Percentiles rank a stretch among this genome's conserved stretches.
Evolutionary conservation across 2,888 invertebrate genomes (phyloP).

Genomic region (Harpalus rubripes): DNA sequence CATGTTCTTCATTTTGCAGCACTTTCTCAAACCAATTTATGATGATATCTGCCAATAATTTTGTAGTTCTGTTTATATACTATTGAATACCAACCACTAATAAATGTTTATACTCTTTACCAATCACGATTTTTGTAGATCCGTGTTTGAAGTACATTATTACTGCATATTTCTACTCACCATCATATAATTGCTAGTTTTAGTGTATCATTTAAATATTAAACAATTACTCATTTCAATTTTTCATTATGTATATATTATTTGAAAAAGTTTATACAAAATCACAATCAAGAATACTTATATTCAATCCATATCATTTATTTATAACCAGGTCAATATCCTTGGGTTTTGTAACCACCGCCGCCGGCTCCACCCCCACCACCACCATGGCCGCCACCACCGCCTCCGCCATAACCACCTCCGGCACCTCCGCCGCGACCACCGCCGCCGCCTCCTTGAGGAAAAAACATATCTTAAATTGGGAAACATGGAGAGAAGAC

Average conservation of each 20-base stretch:
- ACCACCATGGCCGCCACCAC: not conserved
- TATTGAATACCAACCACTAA: not conserved
- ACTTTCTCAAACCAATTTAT: not conserved
- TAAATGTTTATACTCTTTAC: not conserved
- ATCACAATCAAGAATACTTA: too few relatives aligned
- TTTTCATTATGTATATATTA: conserved; percentile 2
- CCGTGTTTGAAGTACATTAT: not conserved
- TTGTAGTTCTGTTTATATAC: not conserved
- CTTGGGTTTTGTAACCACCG: conserved; percentile 53
- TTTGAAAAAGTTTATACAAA: too few relatives aligned
- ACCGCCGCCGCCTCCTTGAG: not conserved
- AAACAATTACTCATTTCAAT: conserved; percentile 4
- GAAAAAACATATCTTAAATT: too few relatives aligned
- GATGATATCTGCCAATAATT: not conserved
- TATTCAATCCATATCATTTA: too few relatives aligned
- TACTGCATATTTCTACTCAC: not conserved
- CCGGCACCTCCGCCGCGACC: not conserved
- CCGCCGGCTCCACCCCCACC: conserved; percentile 14
- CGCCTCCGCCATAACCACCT: not conserved
- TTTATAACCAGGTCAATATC: not conserved
- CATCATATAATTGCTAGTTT: not conserved
- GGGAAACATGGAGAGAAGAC: not conserved
- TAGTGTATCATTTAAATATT: not conserved
- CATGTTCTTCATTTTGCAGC: not conserved
- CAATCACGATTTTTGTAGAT: not conserved